These are phyloP conservation scores for Pollenia amentaria DNA, from an alignment of 2,888 invertebrate genomes.

Conservation along the genomic window DNA sequence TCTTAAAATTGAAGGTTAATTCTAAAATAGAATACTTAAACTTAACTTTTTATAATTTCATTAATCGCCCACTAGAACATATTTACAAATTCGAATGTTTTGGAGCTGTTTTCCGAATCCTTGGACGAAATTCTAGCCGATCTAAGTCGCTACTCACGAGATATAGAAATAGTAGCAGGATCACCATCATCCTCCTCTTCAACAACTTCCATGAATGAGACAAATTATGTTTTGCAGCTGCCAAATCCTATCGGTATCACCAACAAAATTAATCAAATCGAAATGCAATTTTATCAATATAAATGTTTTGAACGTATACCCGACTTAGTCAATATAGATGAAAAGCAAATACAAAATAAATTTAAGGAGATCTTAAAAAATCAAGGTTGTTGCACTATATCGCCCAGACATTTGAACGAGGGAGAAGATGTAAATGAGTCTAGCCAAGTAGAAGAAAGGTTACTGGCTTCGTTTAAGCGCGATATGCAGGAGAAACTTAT, in stretches of 20 bases:
- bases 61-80: conserved; percentile 77
- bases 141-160: conserved; percentile 80
- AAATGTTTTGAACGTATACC: conserved; percentile 80
- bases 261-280: conserved; percentile 78
- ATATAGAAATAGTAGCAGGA: conserved; percentile 73
- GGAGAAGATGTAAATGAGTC: background rate
- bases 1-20: conserved; percentile 81
- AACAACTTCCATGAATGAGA: conserved; percentile 41
- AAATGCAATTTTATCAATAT: conserved; percentile 81
- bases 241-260: conserved; percentile 75
- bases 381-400: conserved; percentile 76
- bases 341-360: conserved; percentile 75
- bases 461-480: conserved; percentile 55
- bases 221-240: conserved; percentile 72
- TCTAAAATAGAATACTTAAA: background rate
- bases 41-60: background rate
- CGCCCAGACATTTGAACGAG: conserved; percentile 1
- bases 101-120: conserved; percentile 78
- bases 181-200: background rate
- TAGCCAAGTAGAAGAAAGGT: conserved; percentile 57
- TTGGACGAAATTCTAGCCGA: conserved; percentile 79
- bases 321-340: conserved; percentile 67
- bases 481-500: conserved; percentile 78
- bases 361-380: conserved; percentile 78
- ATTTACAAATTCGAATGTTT: conserved; percentile 77